Evolutionary conservation across 2,113 vertebrate genomes (phyloP), one percentile per base, ranked within the genome.

Genomic region (Bothrops jararaca): DNA sequence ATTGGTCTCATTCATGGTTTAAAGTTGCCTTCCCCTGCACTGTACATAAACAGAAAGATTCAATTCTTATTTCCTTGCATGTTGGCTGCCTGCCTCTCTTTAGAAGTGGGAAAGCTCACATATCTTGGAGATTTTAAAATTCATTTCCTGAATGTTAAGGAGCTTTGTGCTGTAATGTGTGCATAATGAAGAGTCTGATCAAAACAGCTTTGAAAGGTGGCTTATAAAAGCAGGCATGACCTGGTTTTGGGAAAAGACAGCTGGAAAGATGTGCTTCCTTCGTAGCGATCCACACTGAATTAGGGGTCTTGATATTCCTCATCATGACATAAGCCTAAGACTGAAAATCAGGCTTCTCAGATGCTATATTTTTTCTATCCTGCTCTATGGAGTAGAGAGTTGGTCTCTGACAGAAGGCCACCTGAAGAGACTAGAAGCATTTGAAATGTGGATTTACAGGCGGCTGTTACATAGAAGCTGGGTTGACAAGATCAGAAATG

Each of bases 111-210:
- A 92, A 85, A 92, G 69, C 22, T 50, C 39, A 85, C 85, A 60
- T 90, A 58, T 90, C 85, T 85, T 92, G 85, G 54, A 85, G 88
- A 29, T 92, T 92, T 69, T 69, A 12, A 89, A 89, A 60, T 92
- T 92, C 89, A 92, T 92, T 92, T 58, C 88, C 89, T 86, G 88
- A 74, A 90, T 60, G 88, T 92, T 90, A 86, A 90, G 53, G 85
- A 89, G 92, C 88, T 60, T 92, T 85, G 88, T 45, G 58, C 74
- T 92, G 54, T 86, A 89, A 60, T 42, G 22, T 23, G 50, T 39
- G n/a, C 54, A n/a, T 89, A 92, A 92, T 74, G 86, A 86, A 85
- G 12, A 48, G 42, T 39, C 18, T 85, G 53, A 60, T 85, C 64
- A 48, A 45, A 85, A 45, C 60, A 45, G 34, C 60, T 57, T 80